phyloP scores from a whole-genome alignment of 1,140 invertebrate genomes.

The Cotesia chilonis region DNA sequence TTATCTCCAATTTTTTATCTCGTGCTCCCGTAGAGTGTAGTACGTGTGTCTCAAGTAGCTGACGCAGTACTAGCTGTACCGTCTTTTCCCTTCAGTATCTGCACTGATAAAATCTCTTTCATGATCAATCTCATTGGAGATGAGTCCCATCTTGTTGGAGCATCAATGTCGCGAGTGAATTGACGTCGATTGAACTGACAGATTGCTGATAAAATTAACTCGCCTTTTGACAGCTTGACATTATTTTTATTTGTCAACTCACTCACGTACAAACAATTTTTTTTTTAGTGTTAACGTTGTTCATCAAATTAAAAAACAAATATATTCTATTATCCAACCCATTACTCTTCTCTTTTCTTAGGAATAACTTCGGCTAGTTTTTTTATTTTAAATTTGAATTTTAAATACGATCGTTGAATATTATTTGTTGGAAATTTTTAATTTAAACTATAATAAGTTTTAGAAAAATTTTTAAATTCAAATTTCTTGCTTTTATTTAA shows the following conservation, averaged over 20 bases:
- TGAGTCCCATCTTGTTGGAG: constrained; percentile 24
- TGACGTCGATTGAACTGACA: constrained; percentile 9
- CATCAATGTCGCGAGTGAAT: constrained; percentile 8
- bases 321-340: not conserved
- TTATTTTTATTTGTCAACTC: constrained; percentile 3
- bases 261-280: not conserved
- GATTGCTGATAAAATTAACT: constrained; percentile 30
- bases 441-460: no score
- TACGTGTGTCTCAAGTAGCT: not conserved
- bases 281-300: no score
- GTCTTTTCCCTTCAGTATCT: not conserved
- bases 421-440: no score
- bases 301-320: constrained; percentile 1
- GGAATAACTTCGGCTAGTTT: not conserved
- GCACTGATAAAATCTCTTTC: constrained; percentile 26
- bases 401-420: no score
- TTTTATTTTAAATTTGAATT: not conserved
- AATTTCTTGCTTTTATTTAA: no score
- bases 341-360: not conserved
- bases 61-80: not conserved
- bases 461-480: no score
- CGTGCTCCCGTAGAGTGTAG: not conserved
- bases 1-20: no score
- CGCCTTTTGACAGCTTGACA: constrained; percentile 18
- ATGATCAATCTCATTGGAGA: constrained; percentile 4